Evolutionary conservation across 2,113 vertebrate genomes (phyloP).

Genomic region (Lophius piscatorius): DNA sequence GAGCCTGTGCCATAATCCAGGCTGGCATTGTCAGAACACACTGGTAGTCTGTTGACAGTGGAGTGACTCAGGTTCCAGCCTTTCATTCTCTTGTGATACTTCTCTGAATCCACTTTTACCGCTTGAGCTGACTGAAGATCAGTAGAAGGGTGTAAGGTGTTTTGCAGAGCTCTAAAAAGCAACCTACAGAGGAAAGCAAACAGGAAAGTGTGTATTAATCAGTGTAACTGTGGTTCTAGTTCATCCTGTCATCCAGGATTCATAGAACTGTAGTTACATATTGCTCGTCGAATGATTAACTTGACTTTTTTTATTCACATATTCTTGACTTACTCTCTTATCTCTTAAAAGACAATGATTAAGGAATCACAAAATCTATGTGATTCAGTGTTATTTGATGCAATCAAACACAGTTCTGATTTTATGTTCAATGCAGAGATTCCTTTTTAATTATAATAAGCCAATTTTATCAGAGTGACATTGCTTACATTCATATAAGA

Average conservation of each 20-base stretch:
- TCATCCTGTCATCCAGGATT: neutral
- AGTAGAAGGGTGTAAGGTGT: conserved; percentile 73
- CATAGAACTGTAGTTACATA: neutral
- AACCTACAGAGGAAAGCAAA: conserved; percentile 72
- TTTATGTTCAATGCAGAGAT: too few relatives aligned
- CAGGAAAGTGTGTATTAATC: neutral
- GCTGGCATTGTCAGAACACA: conserved; percentile 18
- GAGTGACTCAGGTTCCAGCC: conserved; percentile 62
- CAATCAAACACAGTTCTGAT: too few relatives aligned
- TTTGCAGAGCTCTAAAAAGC: conserved; percentile 76
- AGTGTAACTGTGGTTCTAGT: neutral
- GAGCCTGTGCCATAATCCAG: conserved; percentile 31
- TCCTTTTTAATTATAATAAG: too few relatives aligned
- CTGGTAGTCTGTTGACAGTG: neutral
- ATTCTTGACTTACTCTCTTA: too few relatives aligned
- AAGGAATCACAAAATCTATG: too few relatives aligned
- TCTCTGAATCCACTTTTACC: conserved; percentile 58
- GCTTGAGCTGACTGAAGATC: conserved; percentile 72
- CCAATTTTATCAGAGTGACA: too few relatives aligned
- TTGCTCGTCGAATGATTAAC: neutral
- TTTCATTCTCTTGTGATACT: conserved; percentile 60
- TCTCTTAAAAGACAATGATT: too few relatives aligned
- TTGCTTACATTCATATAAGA: too few relatives aligned
- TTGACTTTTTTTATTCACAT: too few relatives aligned
- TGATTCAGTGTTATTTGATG: too few relatives aligned